Conservation (phyloP, 2,888 invertebrate genomes). For the Portevinia maculata region DNA sequence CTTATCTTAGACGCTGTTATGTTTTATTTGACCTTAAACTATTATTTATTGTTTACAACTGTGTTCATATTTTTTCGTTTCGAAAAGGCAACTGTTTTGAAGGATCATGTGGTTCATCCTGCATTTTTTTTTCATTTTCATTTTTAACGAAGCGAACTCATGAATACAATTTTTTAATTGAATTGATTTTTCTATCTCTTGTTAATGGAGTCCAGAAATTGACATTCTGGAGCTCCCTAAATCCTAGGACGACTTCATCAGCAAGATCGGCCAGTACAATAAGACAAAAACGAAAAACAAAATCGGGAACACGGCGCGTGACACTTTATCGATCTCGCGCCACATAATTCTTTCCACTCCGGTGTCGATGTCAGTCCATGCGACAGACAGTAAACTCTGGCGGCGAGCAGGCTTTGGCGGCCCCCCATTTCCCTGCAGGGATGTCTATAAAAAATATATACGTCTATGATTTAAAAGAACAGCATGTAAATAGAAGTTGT, state of each 20-base stretch:
- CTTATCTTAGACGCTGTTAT: background rate
- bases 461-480: too few species aligned
- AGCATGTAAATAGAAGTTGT: too few species aligned
- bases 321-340: conserved; percentile 90
- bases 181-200: conserved; percentile 43
- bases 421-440: conserved; percentile 83
- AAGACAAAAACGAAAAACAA: conserved; percentile 90
- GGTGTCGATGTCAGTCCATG: conserved; percentile 87
- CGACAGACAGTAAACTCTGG: conserved; percentile 84
- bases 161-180: too few species aligned
- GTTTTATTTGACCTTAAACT: background rate
- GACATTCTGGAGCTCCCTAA: conserved; percentile 81
- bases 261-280: conserved; percentile 91
- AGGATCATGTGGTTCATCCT: background rate
- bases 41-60: background rate
- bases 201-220: conserved; percentile 82
- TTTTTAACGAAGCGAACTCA: conserved; percentile 48
- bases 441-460: conserved; percentile 78
- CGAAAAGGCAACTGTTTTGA: conserved; percentile 4
- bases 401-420: conserved; percentile 82
- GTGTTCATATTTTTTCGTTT: background rate
- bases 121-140: background rate
- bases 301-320: conserved; percentile 90
- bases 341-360: conserved; percentile 90
- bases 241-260: conserved; percentile 86